These are phyloP conservation scores for Eupeodes corollae DNA, from an alignment of 1,140 invertebrate genomes.

Conservation along the genomic window DNA sequence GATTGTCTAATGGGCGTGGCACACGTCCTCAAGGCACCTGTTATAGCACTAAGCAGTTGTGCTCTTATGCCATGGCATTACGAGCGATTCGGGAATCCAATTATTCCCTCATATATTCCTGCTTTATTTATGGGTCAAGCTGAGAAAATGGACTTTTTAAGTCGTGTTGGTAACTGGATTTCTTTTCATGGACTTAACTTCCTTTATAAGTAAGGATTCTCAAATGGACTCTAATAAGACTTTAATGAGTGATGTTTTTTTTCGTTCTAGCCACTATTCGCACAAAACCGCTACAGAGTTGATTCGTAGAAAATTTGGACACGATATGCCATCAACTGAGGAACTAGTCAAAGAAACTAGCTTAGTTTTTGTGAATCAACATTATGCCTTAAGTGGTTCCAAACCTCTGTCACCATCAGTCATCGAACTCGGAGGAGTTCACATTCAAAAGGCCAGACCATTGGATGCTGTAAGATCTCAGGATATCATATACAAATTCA, in stretches of 20 bases:
- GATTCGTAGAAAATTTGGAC: constrained; percentile 35
- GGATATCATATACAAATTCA: constrained; percentile 2
- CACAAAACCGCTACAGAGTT: constrained; percentile 13
- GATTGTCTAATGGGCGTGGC: constrained; percentile 54
- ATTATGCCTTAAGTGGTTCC: constrained; percentile 47
- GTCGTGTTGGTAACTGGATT: constrained; percentile 38
- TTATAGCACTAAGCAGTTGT: constrained; percentile 45
- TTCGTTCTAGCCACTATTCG: not conserved
- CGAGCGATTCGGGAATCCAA: constrained; percentile 43
- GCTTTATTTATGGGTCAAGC: constrained; percentile 43
- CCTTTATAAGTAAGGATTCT: constrained; percentile 24
- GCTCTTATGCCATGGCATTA: constrained; percentile 49
- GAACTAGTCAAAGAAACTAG: constrained; percentile 47
- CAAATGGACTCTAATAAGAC: too few relatives aligned
- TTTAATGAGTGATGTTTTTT: not conserved
- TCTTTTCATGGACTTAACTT: constrained; percentile 19
- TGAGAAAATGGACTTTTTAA: constrained; percentile 42
- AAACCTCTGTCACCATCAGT: constrained; percentile 47
- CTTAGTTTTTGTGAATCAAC: constrained; percentile 52
- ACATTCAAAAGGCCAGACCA: constrained; percentile 44
- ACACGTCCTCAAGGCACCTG: constrained; percentile 48
- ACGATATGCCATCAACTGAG: constrained; percentile 45
- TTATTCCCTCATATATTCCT: constrained; percentile 46
- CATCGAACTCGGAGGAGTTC: constrained; percentile 56
- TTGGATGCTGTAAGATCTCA: constrained; percentile 42